Evolutionary conservation across 2,888 invertebrate species (phyloP), one percentile per base, ranked within the genome.

Genomic region (Athetis lepigone): DNA sequence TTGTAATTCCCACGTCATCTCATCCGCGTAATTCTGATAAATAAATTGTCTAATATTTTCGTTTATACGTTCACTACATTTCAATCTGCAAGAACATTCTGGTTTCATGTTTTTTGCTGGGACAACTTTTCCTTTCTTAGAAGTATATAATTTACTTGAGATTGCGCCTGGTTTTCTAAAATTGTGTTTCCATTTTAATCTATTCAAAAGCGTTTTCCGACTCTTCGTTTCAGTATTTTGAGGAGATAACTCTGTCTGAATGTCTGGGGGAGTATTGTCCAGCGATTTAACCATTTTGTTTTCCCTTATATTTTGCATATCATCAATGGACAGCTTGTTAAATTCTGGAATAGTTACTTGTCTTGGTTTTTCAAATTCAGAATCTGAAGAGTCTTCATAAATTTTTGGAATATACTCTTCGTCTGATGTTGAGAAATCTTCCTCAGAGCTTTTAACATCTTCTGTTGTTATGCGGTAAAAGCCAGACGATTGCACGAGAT

Each of bases 41-140:
- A 40, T 39, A 18, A 18, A 40, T 40, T 37, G 51, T 52, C 37
- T 54, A 23, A 27, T 16, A 43, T 0, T 21, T 42, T 54, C 42
- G 27, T 43, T 21, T n/a, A 54, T 54, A 40, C 43, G 37, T 25
- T 54, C 54, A 43, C 42, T 40, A 54, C 33, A 54, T 54, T 54
- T 54, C 33, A 54, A 43, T 43, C 43, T 54, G 33, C 43, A 54
- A 36, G 33, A 33, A 49, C 49, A 36, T 29, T 18, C 46, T 46
- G 46, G 27, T 46, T 29, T 46, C 27, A 49, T 49, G n/a, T 49
- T 49, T 36, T 49, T 49, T 36, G 36, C 36, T 13, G 49, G 49
- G 19, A 49, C 49, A 36, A 21, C 23, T 49, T 49, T 49, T 36
- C 36, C 36, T 49, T 49, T 49, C 49, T 36, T 49, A 49, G 36